Base-by-base conservation (phyloP, 2,113 vertebrate genomes). In the Cinclus cinclus region DNA sequence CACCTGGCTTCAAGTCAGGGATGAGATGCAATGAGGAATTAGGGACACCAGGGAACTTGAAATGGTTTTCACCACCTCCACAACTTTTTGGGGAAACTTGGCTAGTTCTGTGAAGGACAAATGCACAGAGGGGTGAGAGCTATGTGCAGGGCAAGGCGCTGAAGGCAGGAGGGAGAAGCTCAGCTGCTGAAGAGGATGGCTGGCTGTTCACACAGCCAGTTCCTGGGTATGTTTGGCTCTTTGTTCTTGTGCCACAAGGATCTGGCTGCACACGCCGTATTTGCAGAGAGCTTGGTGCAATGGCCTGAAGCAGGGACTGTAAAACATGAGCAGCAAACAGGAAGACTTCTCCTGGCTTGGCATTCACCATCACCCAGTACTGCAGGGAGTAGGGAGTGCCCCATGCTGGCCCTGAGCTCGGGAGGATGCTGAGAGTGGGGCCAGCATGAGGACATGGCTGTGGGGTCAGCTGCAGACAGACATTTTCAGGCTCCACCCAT, bases 151-250 rank as follows among this genome's bases (percentile, higher is more conserved):
- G 22, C 1, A 1, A 69, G 27, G 49, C 42, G 50, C 63, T 0
- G 2, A 41, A 37, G 58, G 39, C 28, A 37, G 70, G n/a, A 83
- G 5, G 7, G 71, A 39, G 80, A 42, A 42, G 21, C 12, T 75
- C 0, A 0, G 60, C 60, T 53, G 33, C 42, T 0, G 0, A 13
- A 65, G 79, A 44, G 71, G 21, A 41, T 0, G 0, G 41, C 47
- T 49, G 65, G 44, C 16, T 30, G 50, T 60, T 81, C 60, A 0
- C 56, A 55, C 44, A 79, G 63, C 41, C 23, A 3, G 27, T 35
- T 39, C n/a, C 44, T 33, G 62, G 39, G 35, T 11, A 77, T n/a
- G 58, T 56, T 92, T 92, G 46, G 55, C 69, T 42, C 74, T 92
- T 46, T 81, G 27, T 56, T 73, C 55, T 39, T 39, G 33, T 89